Base-by-base conservation (phyloP, 2,113 vertebrate species). In the Muscicapa adusta region DNA sequence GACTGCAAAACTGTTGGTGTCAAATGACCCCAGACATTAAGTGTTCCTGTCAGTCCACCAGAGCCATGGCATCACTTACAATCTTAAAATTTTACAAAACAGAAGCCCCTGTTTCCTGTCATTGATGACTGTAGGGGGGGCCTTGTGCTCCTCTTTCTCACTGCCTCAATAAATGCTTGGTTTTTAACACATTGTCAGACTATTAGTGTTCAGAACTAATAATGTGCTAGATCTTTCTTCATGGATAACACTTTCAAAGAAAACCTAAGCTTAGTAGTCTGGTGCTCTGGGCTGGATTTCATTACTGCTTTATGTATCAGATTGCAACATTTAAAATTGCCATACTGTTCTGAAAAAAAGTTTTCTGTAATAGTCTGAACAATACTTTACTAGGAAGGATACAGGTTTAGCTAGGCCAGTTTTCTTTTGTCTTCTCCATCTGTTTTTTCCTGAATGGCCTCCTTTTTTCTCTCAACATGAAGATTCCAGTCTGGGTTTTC, bases 71-170 rank as follows among this genome's bases (percentile, higher is more conserved):
- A 42, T 42, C 40, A 31, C 14, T 73, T 73, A 42, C 0, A 5
- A 31, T n/a, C 18, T 24, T 48, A 48, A 23, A 48, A 13, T 48
- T 48, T 48, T 48, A 48, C 23, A 48, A 48, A 48, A 48, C 47
- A 48, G 23, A 48, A 48, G 24, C 12, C 28, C 34, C 6, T 33
- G 12, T 61, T 85, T 74, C 15, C 8, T 74, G 8, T 29, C 28
- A 6, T 9, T 62, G 26, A 38, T 48, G 3, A 10, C 10, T 40
- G 12, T 36, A 48, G 34, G 6, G 12, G 8, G 2, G 1, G 2
- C 2, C 24, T 72, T 24, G 13, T 73, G 9, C 9, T 56, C 15
- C 6, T 60, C 28, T 77, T 81, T 65, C 28, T 77, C 60, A 45
- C 17, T 31, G 8, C 19, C 63, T 68, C 34, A 68, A 9, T 63